phyloP scores from a whole-genome alignment of 1,140 invertebrate species.

The Diorhabda elongata region DNA sequence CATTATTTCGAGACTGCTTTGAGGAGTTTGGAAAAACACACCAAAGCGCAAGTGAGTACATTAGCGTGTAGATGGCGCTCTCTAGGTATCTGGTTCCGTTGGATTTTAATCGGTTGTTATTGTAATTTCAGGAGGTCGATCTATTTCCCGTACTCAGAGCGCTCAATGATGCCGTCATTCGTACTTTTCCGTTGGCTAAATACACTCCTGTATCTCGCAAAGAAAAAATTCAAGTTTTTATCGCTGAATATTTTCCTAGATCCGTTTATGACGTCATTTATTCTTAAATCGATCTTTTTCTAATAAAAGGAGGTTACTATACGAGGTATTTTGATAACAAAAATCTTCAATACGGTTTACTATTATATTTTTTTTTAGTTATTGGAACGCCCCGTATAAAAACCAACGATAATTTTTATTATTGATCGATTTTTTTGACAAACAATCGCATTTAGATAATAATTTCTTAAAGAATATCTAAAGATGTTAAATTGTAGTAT shows the following conservation, averaged over 20 bases:
- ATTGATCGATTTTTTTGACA: too few relatives aligned
- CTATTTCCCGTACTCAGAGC: conserved; percentile 65
- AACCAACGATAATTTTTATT: too few relatives aligned
- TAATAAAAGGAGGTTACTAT: neutral
- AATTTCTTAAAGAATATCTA: too few relatives aligned
- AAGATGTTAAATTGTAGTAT: too few relatives aligned
- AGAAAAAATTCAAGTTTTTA: conserved; percentile 71
- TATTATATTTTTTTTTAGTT: neutral
- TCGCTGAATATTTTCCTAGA: conserved; percentile 72
- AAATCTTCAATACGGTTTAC: neutral
- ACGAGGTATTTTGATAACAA: conserved; percentile 11
- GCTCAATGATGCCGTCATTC: conserved; percentile 67
- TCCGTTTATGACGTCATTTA: conserved; percentile 48
- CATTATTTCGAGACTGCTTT: conserved; percentile 76
- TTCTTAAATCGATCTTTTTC: conserved; percentile 19
- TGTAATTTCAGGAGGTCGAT: conserved; percentile 60
- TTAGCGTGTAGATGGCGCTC: too few relatives aligned
- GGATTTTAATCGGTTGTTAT: neutral
- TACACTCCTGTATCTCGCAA: conserved; percentile 73
- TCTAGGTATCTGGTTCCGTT: too few relatives aligned
- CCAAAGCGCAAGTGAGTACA: conserved; percentile 55
- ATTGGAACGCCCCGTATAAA: neutral
- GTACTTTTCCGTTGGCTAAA: conserved; percentile 73
- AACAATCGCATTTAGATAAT: too few relatives aligned
- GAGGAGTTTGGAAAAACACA: conserved; percentile 70